Conservation (phyloP, 2,888 invertebrate genomes). For the Orthosia gothica region DNA sequence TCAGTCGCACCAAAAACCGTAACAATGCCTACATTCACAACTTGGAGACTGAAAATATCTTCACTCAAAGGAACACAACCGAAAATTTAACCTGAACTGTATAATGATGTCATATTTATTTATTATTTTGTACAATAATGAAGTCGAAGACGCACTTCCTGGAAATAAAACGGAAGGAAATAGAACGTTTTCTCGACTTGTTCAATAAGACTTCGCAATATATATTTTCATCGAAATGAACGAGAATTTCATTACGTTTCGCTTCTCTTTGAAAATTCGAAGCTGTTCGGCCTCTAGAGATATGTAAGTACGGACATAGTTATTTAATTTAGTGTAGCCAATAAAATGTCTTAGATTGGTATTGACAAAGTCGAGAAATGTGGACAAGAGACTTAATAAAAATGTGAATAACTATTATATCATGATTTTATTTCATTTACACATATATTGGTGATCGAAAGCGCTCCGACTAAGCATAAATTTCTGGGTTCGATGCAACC, state of each 20-base stretch:
- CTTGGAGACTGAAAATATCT: neutral
- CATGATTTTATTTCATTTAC: too few relatives aligned
- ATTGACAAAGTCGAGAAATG: neutral
- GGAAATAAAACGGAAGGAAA: slow-evolving; percentile 44
- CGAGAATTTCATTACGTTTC: slow-evolving; percentile 49
- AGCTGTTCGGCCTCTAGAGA: slow-evolving; percentile 1
- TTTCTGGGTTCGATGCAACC: too few relatives aligned
- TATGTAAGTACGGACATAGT: slow-evolving; percentile 4
- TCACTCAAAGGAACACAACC: neutral
- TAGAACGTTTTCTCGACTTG: slow-evolving; percentile 37
- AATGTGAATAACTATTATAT: too few relatives aligned
- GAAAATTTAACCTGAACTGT: slow-evolving; percentile 23
- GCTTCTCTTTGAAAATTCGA: slow-evolving; percentile 40
- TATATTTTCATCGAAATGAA: slow-evolving; percentile 50
- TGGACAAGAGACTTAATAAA: too few relatives aligned
- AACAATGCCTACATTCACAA: neutral
- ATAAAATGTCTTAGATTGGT: slow-evolving; percentile 19
- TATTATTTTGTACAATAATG: slow-evolving; percentile 18
- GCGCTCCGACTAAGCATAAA: too few relatives aligned
- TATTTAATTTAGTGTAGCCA: slow-evolving; percentile 30
- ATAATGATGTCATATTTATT: slow-evolving; percentile 24
- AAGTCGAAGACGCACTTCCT: slow-evolving; percentile 29
- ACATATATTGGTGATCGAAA: too few relatives aligned
- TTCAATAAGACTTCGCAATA: slow-evolving; percentile 18
- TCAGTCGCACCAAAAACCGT: neutral